phyloP scores from a whole-genome alignment of 2,113 vertebrate genomes.

The Limnothrissa miodon region DNA sequence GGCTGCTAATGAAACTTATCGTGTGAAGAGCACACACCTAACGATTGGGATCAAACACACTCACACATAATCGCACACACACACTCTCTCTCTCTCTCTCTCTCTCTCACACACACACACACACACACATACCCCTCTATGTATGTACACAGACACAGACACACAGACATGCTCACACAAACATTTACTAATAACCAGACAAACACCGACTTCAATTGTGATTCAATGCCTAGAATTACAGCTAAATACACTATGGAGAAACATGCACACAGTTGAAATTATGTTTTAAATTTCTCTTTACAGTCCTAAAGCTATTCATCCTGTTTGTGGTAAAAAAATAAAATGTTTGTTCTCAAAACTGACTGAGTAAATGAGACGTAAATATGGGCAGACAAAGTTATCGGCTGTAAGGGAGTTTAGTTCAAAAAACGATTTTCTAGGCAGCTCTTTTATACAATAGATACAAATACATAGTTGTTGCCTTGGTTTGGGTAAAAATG shows the following conservation, averaged over 20 bases:
- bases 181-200: neutral
- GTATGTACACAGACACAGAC: neutral
- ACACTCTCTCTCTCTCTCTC: neutral
- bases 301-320: too few relatives aligned
- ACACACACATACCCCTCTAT: constrained; percentile 25
- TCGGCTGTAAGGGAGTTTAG: neutral
- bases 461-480: neutral
- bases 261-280: too few relatives aligned
- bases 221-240: too few relatives aligned
- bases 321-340: neutral
- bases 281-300: too few relatives aligned
- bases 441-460: neutral
- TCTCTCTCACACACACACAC: neutral
- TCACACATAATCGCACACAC: constrained; percentile 14
- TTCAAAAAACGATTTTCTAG: neutral
- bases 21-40: constrained; percentile 13
- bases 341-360: neutral
- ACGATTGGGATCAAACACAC: constrained; percentile 1
- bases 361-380: neutral
- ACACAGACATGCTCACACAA: neutral
- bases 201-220: neutral
- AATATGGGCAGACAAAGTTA: neutral
- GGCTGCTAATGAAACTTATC: constrained; percentile 16
- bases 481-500: neutral
- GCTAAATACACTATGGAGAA: too few relatives aligned